phyloP scores from a whole-genome alignment of 2,888 invertebrate species.

The Lordiphosa andalusiaca region DNA sequence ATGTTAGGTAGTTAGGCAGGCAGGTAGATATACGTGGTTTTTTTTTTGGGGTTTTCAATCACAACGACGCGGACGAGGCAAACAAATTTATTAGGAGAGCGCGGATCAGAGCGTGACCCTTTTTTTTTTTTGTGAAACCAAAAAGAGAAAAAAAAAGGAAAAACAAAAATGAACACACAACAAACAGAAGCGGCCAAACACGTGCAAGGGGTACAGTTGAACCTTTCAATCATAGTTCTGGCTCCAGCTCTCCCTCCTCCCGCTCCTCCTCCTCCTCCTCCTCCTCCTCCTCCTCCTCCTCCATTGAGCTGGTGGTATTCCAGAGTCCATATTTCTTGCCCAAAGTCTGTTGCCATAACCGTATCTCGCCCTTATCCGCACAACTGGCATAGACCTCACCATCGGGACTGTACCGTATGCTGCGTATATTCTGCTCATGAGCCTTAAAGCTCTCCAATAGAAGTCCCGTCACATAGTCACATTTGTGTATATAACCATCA shows the following conservation, averaged over 20 bases:
- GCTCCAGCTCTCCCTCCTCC: not conserved
- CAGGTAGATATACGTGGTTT: slow-evolving; percentile 46
- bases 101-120: slow-evolving; percentile 47
- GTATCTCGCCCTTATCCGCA: slow-evolving; percentile 95
- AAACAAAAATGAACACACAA: slow-evolving; percentile 15
- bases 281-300: not conserved
- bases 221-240: not conserved
- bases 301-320: not conserved
- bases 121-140: slow-evolving; percentile 26
- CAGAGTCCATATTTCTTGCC: slow-evolving; percentile 93
- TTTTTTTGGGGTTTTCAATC: slow-evolving; percentile 61
- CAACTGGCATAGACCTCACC: slow-evolving; percentile 96
- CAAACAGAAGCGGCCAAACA: slow-evolving; percentile 29
- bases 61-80: slow-evolving; percentile 44
- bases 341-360: slow-evolving; percentile 96
- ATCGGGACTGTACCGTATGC: slow-evolving; percentile 95
- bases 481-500: slow-evolving; percentile 96
- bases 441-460: slow-evolving; percentile 96
- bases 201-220: slow-evolving; percentile 33
- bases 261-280: not conserved
- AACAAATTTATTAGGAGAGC: slow-evolving; percentile 62
- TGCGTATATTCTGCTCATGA: slow-evolving; percentile 96
- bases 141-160: slow-evolving; percentile 14
- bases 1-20: slow-evolving; percentile 39
- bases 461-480: slow-evolving; percentile 91